Evolutionary conservation across 2,113 vertebrate genomes (phyloP).

Genomic region (Tetrao urogallus): DNA sequence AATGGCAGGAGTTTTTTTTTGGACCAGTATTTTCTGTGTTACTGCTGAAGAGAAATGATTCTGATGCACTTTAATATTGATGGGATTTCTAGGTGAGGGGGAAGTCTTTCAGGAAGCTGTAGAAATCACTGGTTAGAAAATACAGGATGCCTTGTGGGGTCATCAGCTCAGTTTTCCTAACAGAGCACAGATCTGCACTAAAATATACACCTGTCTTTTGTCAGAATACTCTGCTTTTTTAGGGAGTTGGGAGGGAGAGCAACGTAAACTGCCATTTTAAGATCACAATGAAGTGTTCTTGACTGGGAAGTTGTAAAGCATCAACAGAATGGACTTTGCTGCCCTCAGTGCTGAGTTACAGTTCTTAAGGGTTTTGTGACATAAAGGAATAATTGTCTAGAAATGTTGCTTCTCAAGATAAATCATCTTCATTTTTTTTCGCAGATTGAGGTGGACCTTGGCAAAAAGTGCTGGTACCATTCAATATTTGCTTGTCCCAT

Average conservation of each 20-base stretch:
- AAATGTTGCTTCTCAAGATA: not conserved
- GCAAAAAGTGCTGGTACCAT: conserved; percentile 90
- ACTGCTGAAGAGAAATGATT: not conserved
- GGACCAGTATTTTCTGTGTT: not conserved
- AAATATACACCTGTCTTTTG: not conserved
- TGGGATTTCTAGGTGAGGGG: not conserved
- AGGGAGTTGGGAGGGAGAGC: not conserved
- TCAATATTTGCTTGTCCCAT: conserved; percentile 90
- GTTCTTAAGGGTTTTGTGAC: not conserved
- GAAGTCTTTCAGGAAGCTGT: not conserved
- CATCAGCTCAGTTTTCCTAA: not conserved
- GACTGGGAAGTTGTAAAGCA: not conserved
- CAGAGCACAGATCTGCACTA: not conserved
- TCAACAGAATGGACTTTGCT: not conserved
- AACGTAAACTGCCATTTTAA: not conserved
- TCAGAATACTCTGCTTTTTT: not conserved
- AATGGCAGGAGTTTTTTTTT: not conserved
- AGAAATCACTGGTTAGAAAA: not conserved
- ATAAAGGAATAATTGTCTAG: not conserved
- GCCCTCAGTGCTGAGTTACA: not conserved
- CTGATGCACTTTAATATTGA: not conserved
- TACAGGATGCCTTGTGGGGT: not conserved
- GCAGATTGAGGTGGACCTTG: conserved; percentile 89
- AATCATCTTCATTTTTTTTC: not conserved
- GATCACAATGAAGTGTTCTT: not conserved